These are phyloP conservation scores for Alcis repandata DNA, from an alignment of 2,888 invertebrate species.

Conservation along the genomic window DNA sequence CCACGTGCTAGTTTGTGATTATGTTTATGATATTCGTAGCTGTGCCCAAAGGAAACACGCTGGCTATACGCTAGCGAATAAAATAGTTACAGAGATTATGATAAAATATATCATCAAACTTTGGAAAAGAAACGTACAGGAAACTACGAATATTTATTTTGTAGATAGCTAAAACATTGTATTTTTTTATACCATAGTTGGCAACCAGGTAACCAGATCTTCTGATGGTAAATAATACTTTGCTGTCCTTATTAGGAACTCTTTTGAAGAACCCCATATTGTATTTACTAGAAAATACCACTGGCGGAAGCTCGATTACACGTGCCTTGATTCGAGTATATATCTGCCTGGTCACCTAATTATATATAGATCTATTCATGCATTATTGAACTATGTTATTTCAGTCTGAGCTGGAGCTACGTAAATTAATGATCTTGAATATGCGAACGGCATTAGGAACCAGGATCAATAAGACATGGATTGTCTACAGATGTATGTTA, in stretches of 20 bases:
- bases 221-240: too few species aligned
- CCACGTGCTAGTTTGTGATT: constrained; percentile 14
- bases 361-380: constrained; percentile 1
- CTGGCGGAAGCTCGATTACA: too few species aligned
- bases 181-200: too few species aligned
- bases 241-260: too few species aligned
- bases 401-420: constrained; percentile 25
- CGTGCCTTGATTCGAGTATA: too few species aligned
- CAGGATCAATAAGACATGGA: constrained; percentile 37
- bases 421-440: constrained; percentile 38
- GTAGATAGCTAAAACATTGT: background rate
- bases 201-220: too few species aligned
- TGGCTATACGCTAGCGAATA: background rate
- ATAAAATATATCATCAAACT: background rate
- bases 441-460: constrained; percentile 38
- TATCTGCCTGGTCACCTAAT: background rate
- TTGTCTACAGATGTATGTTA: constrained; percentile 9
- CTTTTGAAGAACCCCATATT: too few species aligned
- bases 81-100: background rate
- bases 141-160: background rate
- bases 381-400: constrained; percentile 29
- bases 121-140: background rate
- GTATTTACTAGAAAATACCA: too few species aligned
- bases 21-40: constrained; percentile 10
- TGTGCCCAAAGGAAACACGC: background rate